phyloP scores from a whole-genome alignment of 2,888 invertebrate genomes.

The Eilema caniola region DNA sequence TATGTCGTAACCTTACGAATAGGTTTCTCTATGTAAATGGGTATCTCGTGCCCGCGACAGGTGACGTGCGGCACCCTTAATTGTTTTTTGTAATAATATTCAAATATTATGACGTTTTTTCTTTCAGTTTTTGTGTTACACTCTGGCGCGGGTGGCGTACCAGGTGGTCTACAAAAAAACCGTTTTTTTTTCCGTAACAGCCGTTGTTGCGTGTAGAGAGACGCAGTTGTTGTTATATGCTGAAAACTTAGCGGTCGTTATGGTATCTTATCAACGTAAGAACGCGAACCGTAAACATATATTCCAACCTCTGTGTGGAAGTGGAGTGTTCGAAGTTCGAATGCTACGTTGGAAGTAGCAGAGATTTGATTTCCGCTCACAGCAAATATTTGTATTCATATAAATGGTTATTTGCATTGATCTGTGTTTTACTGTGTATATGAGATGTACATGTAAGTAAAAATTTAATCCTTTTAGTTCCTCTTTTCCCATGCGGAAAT shows the following conservation, averaged over 20 bases:
- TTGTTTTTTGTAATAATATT: constrained; percentile 86
- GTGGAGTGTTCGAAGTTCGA: not conserved
- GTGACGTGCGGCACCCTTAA: constrained; percentile 85
- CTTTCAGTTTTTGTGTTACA: constrained; percentile 71
- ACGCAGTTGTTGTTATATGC: constrained; percentile 30
- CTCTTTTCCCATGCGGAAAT: too few species aligned
- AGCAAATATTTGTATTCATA: not conserved
- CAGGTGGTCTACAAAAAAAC: constrained; percentile 83
- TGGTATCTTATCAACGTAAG: not conserved
- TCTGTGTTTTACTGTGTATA: too few species aligned
- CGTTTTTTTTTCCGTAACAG: constrained; percentile 73
- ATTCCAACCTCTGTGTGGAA: not conserved
- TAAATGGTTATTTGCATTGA: too few species aligned
- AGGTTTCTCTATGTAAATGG: constrained; percentile 84
- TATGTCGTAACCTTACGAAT: constrained; percentile 66
- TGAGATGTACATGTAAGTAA: too few species aligned
- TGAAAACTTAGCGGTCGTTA: constrained; percentile 13
- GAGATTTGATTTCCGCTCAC: not conserved
- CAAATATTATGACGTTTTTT: constrained; percentile 86
- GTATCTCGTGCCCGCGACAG: constrained; percentile 84
- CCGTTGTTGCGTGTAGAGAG: constrained; percentile 64
- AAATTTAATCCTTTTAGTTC: too few species aligned
- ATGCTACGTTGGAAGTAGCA: not conserved
- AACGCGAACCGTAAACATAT: not conserved
- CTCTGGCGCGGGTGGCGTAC: constrained; percentile 81